Evolutionary conservation across 2,888 invertebrate species (phyloP), one percentile per base, ranked within the genome.

Genomic region (Eupithecia exiguata): DNA sequence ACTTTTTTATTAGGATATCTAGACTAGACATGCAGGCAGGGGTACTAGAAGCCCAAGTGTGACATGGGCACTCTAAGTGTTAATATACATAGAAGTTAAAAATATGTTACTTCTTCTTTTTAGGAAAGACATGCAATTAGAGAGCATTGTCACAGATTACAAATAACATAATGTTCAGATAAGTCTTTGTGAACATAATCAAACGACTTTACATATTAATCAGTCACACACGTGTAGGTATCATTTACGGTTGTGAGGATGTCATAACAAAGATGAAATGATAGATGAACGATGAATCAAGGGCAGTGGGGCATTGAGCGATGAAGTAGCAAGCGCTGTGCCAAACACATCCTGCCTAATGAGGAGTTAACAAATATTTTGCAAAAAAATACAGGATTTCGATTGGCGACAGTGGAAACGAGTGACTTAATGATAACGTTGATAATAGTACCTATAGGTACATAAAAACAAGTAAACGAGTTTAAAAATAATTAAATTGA

Each of bases 261-360:
- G 69, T 67, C 72, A 72, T 61, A 72, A 70, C 67, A 73, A 43
- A 63, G 68, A 71, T 53, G 49, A 65, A 53, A 58, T 46, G 75
- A 72, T 63, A 61, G 68, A 72, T 70, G 21, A 38, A 61, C 67
- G 66, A 21, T 68, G 43, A 66, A 74, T 74, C 74, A 77, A 77
- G 72, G 72, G 61, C 69, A 77, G 70, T 77, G 68, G 74, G 69
- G 53, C 77, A 71, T 63, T 61, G 63, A 53, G 40, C 69, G 69
- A 67, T 69, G 62, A 69, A 66, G 18, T 43, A 69, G 38, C 66
- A 38, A 68, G 53, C 71, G 65, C 61, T 40, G 49, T 72, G 68
- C 66, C 61, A 72, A 68, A 65, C 66, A 72, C 16, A 49, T 63
- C 18, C 16, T 49, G 18, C 30, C 25, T 61, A 68, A 61, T 71